Evolutionary conservation across 2,797 vertebrate species (phyloP).

Genomic region (Crenuchus spilurus): DNA sequence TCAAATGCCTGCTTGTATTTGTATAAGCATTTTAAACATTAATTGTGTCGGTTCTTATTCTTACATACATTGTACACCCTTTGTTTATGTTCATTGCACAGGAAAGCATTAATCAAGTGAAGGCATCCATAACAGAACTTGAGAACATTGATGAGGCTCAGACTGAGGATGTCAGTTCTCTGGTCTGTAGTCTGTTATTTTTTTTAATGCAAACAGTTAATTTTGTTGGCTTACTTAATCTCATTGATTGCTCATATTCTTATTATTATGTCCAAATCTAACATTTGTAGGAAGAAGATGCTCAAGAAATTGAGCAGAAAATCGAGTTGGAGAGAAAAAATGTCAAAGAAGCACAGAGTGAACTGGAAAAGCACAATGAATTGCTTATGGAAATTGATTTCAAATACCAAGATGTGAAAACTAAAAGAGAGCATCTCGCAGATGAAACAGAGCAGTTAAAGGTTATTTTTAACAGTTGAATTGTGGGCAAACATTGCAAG

Average conservation of each 20-base stretch:
- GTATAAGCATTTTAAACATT: neutral
- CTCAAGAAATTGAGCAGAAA: constrained; percentile 55
- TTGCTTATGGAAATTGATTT: constrained; percentile 33
- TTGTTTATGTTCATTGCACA: constrained; percentile 31
- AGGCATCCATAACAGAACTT: constrained; percentile 56
- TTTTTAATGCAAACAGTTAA: neutral
- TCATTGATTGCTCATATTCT: neutral
- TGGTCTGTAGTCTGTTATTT: constrained; percentile 47
- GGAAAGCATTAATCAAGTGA: constrained; percentile 55
- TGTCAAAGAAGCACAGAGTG: constrained; percentile 47
- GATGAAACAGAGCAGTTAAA: constrained; percentile 56
- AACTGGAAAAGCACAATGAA: constrained; percentile 45
- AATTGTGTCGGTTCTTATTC: neutral
- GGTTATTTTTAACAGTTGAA: constrained; percentile 29
- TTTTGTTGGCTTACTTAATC: neutral
- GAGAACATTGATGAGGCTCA: constrained; percentile 60
- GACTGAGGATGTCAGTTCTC: constrained; percentile 55
- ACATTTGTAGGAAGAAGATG: constrained; percentile 57
- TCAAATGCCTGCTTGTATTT: neutral
- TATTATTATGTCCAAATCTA: neutral
- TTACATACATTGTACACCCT: neutral
- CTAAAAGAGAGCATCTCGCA: constrained; percentile 48
- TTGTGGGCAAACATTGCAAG: neutral
- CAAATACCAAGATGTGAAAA: constrained; percentile 42
- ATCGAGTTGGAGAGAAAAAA: constrained; percentile 53